Conservation (phyloP, 2,888 invertebrate species). For the Prostheceraeus crozeri region DNA sequence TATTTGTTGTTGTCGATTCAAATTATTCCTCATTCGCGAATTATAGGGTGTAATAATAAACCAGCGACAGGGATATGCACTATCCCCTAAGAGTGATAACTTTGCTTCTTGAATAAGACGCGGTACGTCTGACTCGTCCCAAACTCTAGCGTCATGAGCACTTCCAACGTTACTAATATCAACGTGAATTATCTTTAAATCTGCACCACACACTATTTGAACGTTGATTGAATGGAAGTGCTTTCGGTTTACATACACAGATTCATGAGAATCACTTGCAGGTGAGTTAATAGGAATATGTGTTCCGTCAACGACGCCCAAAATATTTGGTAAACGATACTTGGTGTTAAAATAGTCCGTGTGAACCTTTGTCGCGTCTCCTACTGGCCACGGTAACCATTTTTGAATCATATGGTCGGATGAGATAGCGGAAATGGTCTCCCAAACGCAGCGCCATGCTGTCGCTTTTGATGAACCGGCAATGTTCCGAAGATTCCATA, state of each 20-base stretch:
- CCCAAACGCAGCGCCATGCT: conserved; percentile 23
- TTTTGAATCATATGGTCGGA: conserved; percentile 12
- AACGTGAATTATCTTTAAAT: conserved; percentile 25
- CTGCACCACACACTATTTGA: conserved; percentile 28
- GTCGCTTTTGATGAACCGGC: conserved; percentile 17
- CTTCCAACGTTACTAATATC: conserved; percentile 26
- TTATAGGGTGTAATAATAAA: conserved; percentile 37
- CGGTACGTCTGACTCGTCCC: conserved; percentile 21
- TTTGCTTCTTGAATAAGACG: no score
- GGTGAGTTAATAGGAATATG: conserved; percentile 21
- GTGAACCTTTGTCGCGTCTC: conserved; percentile 21
- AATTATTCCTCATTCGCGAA: conserved; percentile 4
- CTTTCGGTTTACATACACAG: conserved; percentile 19
- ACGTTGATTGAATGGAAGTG: conserved; percentile 21
- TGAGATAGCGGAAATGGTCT: conserved; percentile 6
- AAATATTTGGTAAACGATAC: conserved; percentile 28
- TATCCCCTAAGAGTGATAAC: background rate
- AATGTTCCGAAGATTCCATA: conserved; percentile 10
- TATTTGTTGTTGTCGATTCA: background rate
- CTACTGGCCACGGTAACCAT: conserved; percentile 22
- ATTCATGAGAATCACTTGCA: conserved; percentile 20
- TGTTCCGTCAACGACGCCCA: conserved; percentile 23
- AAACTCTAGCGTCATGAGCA: conserved; percentile 26
- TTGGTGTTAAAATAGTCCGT: conserved; percentile 13
- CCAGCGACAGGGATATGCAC: background rate